A percentile compares a stretch with the other conserved stretches of the same genome.
Conservation (phyloP, 2,888 invertebrate genomes). For the Nomada flava region DNA sequence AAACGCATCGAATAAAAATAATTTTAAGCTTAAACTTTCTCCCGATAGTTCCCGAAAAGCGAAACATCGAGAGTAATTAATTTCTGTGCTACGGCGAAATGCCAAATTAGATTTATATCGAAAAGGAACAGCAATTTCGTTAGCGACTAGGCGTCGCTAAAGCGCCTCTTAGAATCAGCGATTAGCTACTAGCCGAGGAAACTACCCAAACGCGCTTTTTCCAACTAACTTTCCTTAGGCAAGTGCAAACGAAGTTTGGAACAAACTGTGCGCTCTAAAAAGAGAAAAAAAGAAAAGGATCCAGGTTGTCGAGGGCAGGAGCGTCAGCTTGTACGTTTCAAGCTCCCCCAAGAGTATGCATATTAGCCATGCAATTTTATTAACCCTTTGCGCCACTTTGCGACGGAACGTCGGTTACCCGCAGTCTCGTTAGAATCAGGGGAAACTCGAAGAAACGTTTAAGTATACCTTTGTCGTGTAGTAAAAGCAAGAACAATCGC, state of each 20-base stretch:
- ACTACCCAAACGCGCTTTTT: conserved; percentile 38
- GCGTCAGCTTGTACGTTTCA: conserved; percentile 46
- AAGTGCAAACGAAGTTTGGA: conserved; percentile 60
- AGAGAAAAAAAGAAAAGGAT: neutral
- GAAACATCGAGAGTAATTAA: neutral
- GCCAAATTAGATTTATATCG: neutral
- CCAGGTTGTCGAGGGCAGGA: neutral
- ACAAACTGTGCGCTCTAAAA: conserved; percentile 37
- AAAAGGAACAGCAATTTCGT: conserved; percentile 3
- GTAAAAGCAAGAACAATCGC: neutral
- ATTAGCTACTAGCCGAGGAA: conserved; percentile 33
- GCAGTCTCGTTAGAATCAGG: neutral
- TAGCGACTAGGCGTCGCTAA: neutral
- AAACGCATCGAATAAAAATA: too few species aligned
- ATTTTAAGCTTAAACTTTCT: too few species aligned
- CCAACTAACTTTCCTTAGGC: conserved; percentile 46
- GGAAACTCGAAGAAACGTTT: neutral
- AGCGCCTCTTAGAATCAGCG: conserved; percentile 22
- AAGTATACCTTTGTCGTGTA: neutral
- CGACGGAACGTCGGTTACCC: conserved; percentile 32
- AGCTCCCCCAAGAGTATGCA: conserved; percentile 35
- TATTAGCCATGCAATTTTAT: conserved; percentile 45
- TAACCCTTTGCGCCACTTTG: conserved; percentile 39
- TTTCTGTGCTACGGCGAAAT: neutral
- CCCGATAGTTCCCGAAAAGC: neutral